Conservation (phyloP, 2,797 vertebrate genomes). For the Natrix natrix region DNA sequence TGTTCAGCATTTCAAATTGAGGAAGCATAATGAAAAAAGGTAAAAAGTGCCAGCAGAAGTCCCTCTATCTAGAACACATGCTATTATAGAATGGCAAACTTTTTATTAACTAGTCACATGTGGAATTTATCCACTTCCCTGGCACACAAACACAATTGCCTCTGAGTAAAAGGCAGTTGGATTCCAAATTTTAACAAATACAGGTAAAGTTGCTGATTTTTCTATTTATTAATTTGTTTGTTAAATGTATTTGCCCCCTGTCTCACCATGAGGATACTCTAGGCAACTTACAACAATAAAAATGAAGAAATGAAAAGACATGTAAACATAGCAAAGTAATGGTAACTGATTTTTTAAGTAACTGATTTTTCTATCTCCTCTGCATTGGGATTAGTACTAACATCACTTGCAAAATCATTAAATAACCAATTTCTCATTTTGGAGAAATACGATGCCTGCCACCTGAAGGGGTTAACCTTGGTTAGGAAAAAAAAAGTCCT, state of each 20-base stretch:
- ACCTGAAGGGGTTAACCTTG: not conserved
- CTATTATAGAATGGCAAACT: not conserved
- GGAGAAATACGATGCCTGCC: not conserved
- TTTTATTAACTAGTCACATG: not conserved
- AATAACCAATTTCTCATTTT: not conserved
- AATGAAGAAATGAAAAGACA: not conserved
- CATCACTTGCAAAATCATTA: not conserved
- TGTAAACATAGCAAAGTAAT: not conserved
- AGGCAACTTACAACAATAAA: not conserved
- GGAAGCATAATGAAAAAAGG: not conserved
- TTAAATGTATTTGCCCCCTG: not conserved
- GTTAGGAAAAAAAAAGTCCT: not conserved
- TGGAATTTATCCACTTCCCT: not conserved
- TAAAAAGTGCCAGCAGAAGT: not conserved
- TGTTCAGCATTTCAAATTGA: not conserved
- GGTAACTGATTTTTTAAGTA: not conserved
- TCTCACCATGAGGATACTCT: not conserved
- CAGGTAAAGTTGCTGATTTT: not conserved
- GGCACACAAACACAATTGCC: not conserved
- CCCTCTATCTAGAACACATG: not conserved
- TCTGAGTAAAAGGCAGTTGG: too few species aligned
- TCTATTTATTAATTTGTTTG: not conserved
- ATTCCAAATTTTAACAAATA: not conserved
- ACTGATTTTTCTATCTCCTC: not conserved
- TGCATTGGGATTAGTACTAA: not conserved